Evolutionary conservation across 2,888 invertebrate genomes (phyloP).

Genomic region (Torymus auratus): DNA sequence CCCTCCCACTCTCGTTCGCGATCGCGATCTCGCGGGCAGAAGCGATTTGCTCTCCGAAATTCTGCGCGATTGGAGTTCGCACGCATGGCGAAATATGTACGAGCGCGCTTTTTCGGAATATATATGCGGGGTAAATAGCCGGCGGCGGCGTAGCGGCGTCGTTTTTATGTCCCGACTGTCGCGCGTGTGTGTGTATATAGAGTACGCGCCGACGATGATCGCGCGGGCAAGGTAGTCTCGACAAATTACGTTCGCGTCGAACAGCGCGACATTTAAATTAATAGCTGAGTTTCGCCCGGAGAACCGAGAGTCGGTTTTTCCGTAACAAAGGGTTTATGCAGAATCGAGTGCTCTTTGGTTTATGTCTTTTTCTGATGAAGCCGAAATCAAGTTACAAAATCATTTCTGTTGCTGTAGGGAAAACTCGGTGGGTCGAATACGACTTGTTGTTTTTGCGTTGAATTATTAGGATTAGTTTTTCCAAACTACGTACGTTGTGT

Average conservation of each 20-base stretch:
- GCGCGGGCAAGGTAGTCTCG: constrained; percentile 13
- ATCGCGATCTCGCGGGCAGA: constrained; percentile 58
- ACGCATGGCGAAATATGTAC: constrained; percentile 50
- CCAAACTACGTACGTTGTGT: too few relatives aligned
- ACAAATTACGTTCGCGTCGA: constrained; percentile 53
- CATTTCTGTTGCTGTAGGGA: background rate
- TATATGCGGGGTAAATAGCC: constrained; percentile 42
- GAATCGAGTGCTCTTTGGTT: constrained; percentile 5
- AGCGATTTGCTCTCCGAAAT: constrained; percentile 61
- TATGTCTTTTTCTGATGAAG: constrained; percentile 28
- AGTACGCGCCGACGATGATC: background rate
- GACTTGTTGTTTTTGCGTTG: too few relatives aligned
- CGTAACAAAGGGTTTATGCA: background rate
- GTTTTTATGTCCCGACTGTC: constrained; percentile 54
- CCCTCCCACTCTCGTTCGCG: constrained; percentile 12
- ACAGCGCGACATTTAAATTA: constrained; percentile 53
- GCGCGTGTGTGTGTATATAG: background rate
- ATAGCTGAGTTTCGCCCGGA: constrained; percentile 31
- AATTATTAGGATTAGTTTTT: too few relatives aligned
- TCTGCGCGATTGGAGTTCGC: constrained; percentile 52
- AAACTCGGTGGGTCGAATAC: too few relatives aligned
- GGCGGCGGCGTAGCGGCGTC: constrained; percentile 14
- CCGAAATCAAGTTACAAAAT: background rate
- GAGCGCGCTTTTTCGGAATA: constrained; percentile 39
- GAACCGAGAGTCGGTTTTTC: constrained; percentile 6